A percentile compares a stretch with the other conserved stretches of the same genome.
Evolutionary conservation across 2,797 vertebrate species (phyloP).

Genomic region (Aplochiton taeniatus): DNA sequence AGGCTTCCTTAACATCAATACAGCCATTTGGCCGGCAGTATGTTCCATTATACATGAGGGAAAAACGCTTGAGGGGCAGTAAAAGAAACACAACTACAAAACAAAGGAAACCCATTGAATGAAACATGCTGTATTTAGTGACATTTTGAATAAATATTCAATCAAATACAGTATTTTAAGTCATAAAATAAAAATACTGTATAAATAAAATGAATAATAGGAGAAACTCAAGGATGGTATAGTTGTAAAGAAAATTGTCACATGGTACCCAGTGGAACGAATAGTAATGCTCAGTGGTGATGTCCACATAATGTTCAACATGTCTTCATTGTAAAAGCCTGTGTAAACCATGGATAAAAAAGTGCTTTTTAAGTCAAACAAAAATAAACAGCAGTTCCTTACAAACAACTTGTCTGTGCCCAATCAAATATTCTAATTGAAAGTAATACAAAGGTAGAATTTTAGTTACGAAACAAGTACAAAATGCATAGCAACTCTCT

Average conservation of each 20-base stretch:
- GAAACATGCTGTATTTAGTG: conserved; percentile 66
- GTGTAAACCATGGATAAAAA: conserved; percentile 30
- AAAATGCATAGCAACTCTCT: conserved; percentile 23
- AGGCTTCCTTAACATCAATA: conserved; percentile 51
- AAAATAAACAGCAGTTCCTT: conserved; percentile 54
- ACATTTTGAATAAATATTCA: conserved; percentile 64
- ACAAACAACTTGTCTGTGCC: conserved; percentile 33
- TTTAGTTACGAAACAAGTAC: not conserved
- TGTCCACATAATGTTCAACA: not conserved
- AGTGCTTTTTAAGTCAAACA: conserved; percentile 26
- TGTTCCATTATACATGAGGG: conserved; percentile 30
- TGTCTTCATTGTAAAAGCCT: not conserved
- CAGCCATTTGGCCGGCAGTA: conserved; percentile 52
- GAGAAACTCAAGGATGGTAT: conserved; percentile 28
- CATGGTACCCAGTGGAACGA: conserved; percentile 35
- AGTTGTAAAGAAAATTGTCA: not conserved
- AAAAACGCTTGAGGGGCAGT: conserved; percentile 43
- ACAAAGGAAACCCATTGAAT: conserved; percentile 52
- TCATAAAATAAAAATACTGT: conserved; percentile 35
- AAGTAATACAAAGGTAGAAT: not conserved
- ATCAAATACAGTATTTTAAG: conserved; percentile 41
- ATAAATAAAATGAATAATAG: conserved; percentile 23
- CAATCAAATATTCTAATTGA: conserved; percentile 15
- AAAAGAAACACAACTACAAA: conserved; percentile 41
- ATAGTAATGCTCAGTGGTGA: conserved; percentile 4